Conservation (phyloP, 1,140 invertebrate genomes). For the Pogonognathellus flavescens region DNA sequence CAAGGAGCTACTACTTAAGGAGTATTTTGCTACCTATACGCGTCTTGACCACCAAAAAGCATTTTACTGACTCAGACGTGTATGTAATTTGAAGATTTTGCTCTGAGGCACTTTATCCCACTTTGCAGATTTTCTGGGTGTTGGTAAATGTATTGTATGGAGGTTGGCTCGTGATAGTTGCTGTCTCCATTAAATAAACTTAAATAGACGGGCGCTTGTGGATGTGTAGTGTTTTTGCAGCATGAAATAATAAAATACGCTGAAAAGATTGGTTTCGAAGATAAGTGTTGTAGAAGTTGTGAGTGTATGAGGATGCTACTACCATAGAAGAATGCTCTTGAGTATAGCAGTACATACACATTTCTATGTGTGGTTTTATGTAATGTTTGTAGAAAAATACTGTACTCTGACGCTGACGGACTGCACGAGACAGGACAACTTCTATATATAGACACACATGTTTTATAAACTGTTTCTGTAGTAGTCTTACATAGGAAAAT, state of each 20-base stretch:
- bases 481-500: not conserved
- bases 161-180: conserved; percentile 23
- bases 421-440: not conserved
- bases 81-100: conserved; percentile 39
- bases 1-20: too few relatives aligned
- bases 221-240: not conserved
- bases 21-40: not conserved
- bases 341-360: too few relatives aligned
- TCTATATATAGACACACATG: too few relatives aligned
- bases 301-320: not conserved
- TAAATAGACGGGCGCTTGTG: not conserved
- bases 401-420: not conserved
- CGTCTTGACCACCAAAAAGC: not conserved
- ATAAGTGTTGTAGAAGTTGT: not conserved
- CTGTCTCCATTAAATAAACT: conserved; percentile 3
- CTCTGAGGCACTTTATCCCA: not conserved
- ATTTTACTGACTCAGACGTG: not conserved
- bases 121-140: conserved; percentile 6
- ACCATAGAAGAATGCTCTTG: not conserved
- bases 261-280: not conserved
- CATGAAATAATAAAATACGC: conserved; percentile 10
- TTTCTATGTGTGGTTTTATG: too few relatives aligned
- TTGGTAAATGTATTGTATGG: not conserved
- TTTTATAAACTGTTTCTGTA: not conserved
- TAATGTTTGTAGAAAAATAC: too few relatives aligned